Base-by-base conservation (phyloP, 2,113 vertebrate genomes). In the Myrmecobius fasciatus region DNA sequence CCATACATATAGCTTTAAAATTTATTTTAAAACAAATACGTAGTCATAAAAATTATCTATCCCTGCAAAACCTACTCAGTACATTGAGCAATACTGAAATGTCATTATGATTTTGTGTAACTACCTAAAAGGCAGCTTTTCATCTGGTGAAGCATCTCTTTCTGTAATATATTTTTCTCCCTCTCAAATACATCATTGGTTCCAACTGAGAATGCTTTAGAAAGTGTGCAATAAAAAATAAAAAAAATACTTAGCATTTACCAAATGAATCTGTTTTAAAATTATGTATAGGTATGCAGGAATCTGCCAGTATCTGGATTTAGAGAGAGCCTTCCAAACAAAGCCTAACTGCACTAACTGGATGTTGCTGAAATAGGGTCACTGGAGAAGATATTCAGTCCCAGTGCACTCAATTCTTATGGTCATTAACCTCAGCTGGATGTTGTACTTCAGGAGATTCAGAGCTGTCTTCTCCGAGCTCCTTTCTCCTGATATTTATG, bases 1-100 rank as follows among this genome's bases (percentile, higher is more conserved):
- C 88, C 96, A 97, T 97, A 98, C 97, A 97, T 56, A 97, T 52
- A 96, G 51, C 94, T 98, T 97, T 97, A 97, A 98, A 97, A 75
- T 98, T 97, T 98, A 97, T 98, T 97, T 97, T 95, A 56, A 97
- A 96, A 95, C 97, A 94, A 46, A 25, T 5, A 89, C 89, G 26
- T 48, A 95, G 91, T 93, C 96, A 94, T 96, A 98, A 97, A 98
- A 97, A 83, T 95, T 17, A 98, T 97, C 97, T 97, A 93, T 96
- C 89, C 22, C 95, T 9, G 95, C n/a, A 47, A 95, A 95, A 26
- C 3, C 20, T 88, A 92, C 94, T 98, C 60, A 94, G 56, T 95
- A 92, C 28, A 96, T 0, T 96, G 95, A 97, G 95, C 56, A 95
- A 52, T 93, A 28, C 88, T 96, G 56, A 96, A 94, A 94, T 93